Evolutionary conservation across 2,113 vertebrate genomes (phyloP).

Genomic region (Gila orcuttii): DNA sequence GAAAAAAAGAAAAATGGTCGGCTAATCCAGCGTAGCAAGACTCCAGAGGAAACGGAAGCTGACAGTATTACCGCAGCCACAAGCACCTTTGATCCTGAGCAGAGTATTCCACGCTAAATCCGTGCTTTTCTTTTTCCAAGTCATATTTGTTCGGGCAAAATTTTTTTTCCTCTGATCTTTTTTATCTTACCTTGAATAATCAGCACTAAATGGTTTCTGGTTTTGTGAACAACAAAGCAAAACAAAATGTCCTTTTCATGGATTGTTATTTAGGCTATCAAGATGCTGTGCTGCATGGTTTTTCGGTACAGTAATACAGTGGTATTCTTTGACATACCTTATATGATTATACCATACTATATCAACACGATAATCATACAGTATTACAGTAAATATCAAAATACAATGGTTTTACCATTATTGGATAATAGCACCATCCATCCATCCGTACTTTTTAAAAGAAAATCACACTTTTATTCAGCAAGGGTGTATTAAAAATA

Average conservation of each 20-base stretch:
- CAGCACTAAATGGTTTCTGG: constrained; percentile 27
- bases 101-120: constrained; percentile 33
- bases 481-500: too few relatives aligned
- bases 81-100: constrained; percentile 46
- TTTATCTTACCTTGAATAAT: constrained; percentile 38
- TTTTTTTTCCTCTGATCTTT: constrained; percentile 30
- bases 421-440: not conserved
- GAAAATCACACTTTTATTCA: too few relatives aligned
- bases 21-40: constrained; percentile 69
- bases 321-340: not conserved
- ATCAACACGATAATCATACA: not conserved
- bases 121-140: constrained; percentile 11
- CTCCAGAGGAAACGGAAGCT: constrained; percentile 67
- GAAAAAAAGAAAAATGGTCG: constrained; percentile 55
- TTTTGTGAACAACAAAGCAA: constrained; percentile 17
- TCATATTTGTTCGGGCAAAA: constrained; percentile 2
- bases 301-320: not conserved
- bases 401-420: not conserved
- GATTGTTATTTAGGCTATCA: not conserved
- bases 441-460: too few relatives aligned
- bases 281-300: not conserved
- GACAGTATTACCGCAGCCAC: constrained; percentile 66
- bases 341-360: not conserved
- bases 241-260: not conserved
- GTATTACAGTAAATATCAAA: not conserved